Base-by-base conservation (phyloP, 2,113 vertebrate genomes). In the Oplegnathus fasciatus region DNA sequence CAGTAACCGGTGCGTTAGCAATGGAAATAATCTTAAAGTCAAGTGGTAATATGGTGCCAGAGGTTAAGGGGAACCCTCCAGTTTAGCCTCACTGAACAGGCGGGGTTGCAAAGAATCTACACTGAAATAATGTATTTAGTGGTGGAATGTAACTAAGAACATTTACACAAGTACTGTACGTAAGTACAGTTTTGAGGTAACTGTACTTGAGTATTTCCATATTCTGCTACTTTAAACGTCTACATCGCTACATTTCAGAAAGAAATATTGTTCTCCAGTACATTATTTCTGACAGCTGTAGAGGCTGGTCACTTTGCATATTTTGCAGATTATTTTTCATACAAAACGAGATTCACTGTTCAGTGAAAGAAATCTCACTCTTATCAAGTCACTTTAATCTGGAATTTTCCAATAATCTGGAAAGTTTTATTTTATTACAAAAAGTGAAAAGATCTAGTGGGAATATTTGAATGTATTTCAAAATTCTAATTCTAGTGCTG, bases 1-100 rank as follows among this genome's bases (percentile, higher is more conserved):
- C 58, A 40, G 54, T 46, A 32, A 42, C 50, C 34, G 37, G 28
- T 48, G 37, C 6, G 6, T 13, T 15, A 15, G 28, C 5, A 50
- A 61, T 9, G 9, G 20, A 18, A 65, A n/a, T n/a, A 54, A 44
- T 20, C 32, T 26, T 15, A 55, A 77, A 52, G 34, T 34, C 24
- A 68, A 86, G 76, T 58, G 37, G 9, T 34, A 61, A 61, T 24
- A 60, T 67, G 17, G 5, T 42, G 32, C 22, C n/a, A 15, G 48
- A 32, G 30, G 48, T 64, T 22, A 54, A 80, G 8, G 13, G 28
- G 40, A 70, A 44, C 5, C 54, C 34, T 61, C 54, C 44, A n/a
- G 18, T 73, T n/a, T 5, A 28, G 22, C 46, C 24, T 62, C 22
- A 44, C 0, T 75, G 37, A 68, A 44, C 22, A 26, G 1, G 14